Conservation (phyloP, 2,113 vertebrate genomes). For the Arizona elegans region DNA sequence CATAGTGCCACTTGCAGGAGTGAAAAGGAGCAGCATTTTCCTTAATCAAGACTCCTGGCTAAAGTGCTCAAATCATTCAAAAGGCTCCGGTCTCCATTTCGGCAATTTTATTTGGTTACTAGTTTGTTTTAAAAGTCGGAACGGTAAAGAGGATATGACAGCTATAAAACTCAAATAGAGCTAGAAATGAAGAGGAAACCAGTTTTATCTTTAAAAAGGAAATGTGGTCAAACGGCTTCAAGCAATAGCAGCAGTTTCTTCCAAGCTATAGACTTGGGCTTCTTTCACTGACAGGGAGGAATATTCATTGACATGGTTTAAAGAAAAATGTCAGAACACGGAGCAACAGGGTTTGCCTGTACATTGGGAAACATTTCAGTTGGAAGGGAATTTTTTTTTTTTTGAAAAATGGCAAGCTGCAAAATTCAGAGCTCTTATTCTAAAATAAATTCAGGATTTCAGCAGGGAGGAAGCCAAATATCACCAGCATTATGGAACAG, state of each 20-base stretch:
- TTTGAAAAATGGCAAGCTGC: background rate
- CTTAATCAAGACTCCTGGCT: background rate
- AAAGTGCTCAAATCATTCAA: background rate
- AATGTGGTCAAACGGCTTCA: constrained; percentile 88
- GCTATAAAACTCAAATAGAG: constrained; percentile 20
- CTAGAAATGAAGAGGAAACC: constrained; percentile 60
- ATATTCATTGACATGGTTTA: constrained; percentile 33
- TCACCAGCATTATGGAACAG: background rate
- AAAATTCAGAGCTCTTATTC: background rate
- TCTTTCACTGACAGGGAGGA: constrained; percentile 46
- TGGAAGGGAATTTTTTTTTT: background rate
- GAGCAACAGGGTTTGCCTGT: background rate
- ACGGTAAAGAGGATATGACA: background rate
- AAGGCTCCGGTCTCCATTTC: background rate
- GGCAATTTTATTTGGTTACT: constrained; percentile 7
- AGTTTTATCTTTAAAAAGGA: constrained; percentile 83
- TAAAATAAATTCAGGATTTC: background rate
- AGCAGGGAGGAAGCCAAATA: background rate
- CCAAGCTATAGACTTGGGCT: constrained; percentile 59
- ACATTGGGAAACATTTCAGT: background rate
- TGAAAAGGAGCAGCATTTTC: background rate
- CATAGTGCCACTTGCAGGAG: background rate
- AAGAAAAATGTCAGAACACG: constrained; percentile 30
- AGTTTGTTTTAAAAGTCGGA: background rate
- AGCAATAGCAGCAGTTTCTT: constrained; percentile 69